Base-by-base conservation (phyloP, 2,888 invertebrate species). In the Torymus aiolomorphi region DNA sequence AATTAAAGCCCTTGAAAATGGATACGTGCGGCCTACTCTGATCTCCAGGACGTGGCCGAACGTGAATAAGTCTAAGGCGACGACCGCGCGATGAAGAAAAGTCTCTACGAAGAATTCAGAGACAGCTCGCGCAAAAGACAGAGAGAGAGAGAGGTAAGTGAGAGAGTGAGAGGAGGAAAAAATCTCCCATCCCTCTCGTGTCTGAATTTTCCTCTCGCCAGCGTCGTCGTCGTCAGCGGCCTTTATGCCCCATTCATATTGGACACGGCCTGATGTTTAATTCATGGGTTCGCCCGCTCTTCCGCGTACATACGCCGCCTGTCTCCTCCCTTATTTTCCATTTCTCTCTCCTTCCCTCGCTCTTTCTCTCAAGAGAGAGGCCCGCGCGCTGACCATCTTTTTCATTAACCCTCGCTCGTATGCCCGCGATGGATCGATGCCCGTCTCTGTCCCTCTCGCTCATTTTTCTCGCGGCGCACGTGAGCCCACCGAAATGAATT, bases 241-340 rank as follows among this genome's bases (percentile, higher is more conserved):
- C 63, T 79, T 74, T 74, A 66, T 61, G 63, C 71, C 16, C 62
- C 71, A 62, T 67, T 80, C 67, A 76, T 80, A 80, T 76, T 72
- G 70, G 62, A 80, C 51, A 49, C 62, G 31, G 56, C 11, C 65
- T 76, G 51, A 80, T 80, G 76, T 80, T 80, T 80, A 76, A 80
- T 80, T 80, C 80, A 80, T 72, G 18, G 72, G 52, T 57, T 61
- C 67, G 16, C 59, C 71, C 71, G 72, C 72, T 61, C 72, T 77
- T 77, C 49, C 57, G 24, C 42, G 49, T 76, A 76, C 65, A 73
- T 12, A 66, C 51, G 24, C 57, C n/a, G 18, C 42, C 42, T 16
- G 70, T 59, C 70, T 70, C 49, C 42, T 59, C 5, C 59, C 16
- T 61, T 31, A 72, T 59, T 66, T 59, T 70, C 62, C 42, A 20